These are phyloP conservation scores for Dromas ardeola DNA, from an alignment of 2,113 vertebrate species.

Conservation along the genomic window DNA sequence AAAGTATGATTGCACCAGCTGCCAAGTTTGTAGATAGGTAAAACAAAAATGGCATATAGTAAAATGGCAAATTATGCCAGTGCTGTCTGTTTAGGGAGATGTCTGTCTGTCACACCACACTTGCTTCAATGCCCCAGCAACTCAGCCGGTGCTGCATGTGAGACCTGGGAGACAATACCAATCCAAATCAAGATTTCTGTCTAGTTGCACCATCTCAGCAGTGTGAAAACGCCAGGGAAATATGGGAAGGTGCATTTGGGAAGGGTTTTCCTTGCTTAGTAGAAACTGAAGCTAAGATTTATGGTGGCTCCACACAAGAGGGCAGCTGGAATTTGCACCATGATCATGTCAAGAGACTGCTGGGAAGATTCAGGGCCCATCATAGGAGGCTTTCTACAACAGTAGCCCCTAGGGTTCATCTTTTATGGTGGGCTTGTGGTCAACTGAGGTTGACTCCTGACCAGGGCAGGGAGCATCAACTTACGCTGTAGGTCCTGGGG, in stretches of 20 bases:
- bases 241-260: background rate
- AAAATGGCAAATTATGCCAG: background rate
- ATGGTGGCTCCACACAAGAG: background rate
- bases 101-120: background rate
- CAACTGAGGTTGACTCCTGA: background rate
- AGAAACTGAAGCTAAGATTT: background rate
- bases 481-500: background rate
- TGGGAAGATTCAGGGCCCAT: background rate
- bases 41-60: background rate
- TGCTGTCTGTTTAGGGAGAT: background rate
- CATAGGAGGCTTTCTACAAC: background rate
- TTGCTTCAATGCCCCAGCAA: background rate
- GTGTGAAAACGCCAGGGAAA: background rate
- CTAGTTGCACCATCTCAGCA: background rate
- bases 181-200: background rate
- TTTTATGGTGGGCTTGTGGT: background rate
- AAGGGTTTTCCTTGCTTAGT: background rate
- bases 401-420: fast-evolving
- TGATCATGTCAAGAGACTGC: background rate
- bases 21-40: background rate
- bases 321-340: background rate
- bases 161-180: background rate
- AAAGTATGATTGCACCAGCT: background rate
- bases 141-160: background rate
- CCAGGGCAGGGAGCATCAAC: too few relatives aligned